Conservation (phyloP, 1,140 invertebrate genomes). For the Procambarus virginalis region DNA sequence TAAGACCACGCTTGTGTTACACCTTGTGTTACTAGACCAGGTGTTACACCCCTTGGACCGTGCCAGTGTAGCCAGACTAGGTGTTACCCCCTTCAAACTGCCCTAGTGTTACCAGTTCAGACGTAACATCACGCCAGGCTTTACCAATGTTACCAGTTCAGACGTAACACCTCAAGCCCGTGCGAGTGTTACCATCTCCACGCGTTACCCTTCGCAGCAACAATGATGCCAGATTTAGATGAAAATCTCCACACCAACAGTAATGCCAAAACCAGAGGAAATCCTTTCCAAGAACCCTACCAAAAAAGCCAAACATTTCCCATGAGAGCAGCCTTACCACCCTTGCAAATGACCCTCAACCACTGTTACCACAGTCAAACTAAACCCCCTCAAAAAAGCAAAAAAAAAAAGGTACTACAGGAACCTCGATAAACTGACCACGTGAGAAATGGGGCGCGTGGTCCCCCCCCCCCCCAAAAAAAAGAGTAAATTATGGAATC, state of each 20-base stretch:
- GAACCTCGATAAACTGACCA: background rate
- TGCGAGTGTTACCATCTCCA: too few species aligned
- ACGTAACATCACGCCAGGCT: background rate
- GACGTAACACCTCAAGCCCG: too few species aligned
- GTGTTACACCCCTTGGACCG: background rate
- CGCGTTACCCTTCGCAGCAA: background rate
- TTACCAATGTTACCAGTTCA: too few species aligned
- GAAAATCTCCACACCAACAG: background rate
- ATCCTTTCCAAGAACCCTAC: too few species aligned
- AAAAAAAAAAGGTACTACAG: background rate
- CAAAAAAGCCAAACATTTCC: too few species aligned
- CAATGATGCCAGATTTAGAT: background rate
- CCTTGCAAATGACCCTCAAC: too few species aligned
- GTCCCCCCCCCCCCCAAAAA: too few species aligned
- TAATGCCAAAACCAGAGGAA: background rate
- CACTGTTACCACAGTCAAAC: background rate
- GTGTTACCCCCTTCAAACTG: background rate
- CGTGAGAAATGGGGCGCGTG: background rate
- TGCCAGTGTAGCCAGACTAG: background rate
- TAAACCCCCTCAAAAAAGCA: background rate
- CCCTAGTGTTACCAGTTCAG: background rate
- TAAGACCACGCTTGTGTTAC: too few species aligned
- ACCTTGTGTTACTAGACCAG: background rate
- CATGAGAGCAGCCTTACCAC: too few species aligned
- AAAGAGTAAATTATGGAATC: constrained; percentile 39